Evolutionary conservation across 2,113 vertebrate species (phyloP).

Genomic region (Cheilinus undulatus): DNA sequence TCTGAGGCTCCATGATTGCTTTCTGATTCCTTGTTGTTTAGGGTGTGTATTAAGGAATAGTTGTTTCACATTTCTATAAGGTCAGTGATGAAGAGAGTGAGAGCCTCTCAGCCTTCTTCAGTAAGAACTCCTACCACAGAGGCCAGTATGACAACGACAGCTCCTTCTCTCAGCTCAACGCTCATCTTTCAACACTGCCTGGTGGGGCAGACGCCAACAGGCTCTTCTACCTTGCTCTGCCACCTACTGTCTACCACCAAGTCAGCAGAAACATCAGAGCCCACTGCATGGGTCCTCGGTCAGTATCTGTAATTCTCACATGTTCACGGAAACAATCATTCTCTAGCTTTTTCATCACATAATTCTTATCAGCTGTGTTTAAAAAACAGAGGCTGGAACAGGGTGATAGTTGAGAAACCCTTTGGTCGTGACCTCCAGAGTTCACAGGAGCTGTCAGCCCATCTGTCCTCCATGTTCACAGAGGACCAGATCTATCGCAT

Average conservation of each 20-base stretch:
- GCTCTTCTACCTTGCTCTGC: slow-evolving; percentile 89
- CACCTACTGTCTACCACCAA: slow-evolving; percentile 69
- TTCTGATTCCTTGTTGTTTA: background rate
- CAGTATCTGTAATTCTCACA: slow-evolving; percentile 39
- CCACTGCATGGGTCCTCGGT: slow-evolving; percentile 86
- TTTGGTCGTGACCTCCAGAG: slow-evolving; percentile 92
- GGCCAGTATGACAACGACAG: slow-evolving; percentile 68
- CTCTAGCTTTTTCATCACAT: background rate
- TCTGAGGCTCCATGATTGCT: background rate
- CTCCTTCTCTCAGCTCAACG: slow-evolving; percentile 71
- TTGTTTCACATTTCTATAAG: slow-evolving; percentile 30
- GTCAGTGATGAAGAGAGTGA: slow-evolving; percentile 63
- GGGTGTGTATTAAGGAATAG: background rate
- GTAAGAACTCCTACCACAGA: slow-evolving; percentile 75
- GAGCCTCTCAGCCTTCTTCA: slow-evolving; percentile 70
- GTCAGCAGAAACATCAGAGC: slow-evolving; percentile 72
- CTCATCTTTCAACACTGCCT: slow-evolving; percentile 71
- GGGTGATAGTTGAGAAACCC: slow-evolving; percentile 92
- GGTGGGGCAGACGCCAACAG: slow-evolving; percentile 81
- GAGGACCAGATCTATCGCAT: slow-evolving; percentile 94
- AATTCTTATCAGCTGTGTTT: slow-evolving; percentile 32
- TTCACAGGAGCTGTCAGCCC: slow-evolving; percentile 88
- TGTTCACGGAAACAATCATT: background rate
- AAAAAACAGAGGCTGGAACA: slow-evolving; percentile 88
- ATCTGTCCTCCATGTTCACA: slow-evolving; percentile 86